These are phyloP conservation scores for Neoaliturus tenellus DNA, from an alignment of 2,888 invertebrate genomes.

Conservation along the genomic window DNA sequence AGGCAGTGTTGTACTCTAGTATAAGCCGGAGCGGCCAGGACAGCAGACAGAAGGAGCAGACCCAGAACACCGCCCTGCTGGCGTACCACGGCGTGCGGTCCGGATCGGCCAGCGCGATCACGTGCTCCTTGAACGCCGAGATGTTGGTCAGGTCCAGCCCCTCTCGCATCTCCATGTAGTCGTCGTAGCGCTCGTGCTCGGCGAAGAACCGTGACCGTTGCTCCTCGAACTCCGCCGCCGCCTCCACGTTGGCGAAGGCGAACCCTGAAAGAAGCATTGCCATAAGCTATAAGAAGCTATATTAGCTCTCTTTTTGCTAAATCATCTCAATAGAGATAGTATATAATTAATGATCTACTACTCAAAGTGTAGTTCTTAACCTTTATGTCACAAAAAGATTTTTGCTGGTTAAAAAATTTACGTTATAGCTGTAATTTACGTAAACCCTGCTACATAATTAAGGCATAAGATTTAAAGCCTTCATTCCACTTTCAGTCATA, in stretches of 20 bases:
- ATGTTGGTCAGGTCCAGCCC: conserved; percentile 85
- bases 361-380: too few relatives aligned
- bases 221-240: conserved; percentile 88
- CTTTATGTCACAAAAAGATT: too few relatives aligned
- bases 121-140: conserved; percentile 76
- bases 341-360: too few relatives aligned
- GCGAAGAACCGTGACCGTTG: conserved; percentile 87
- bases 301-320: too few relatives aligned
- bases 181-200: conserved; percentile 87
- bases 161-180: conserved; percentile 91
- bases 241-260: conserved; percentile 87
- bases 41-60: conserved; percentile 81
- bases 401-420: too few relatives aligned
- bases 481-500: too few relatives aligned
- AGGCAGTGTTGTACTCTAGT: conserved; percentile 88
- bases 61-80: conserved; percentile 84
- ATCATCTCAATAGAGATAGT: too few relatives aligned
- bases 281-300: too few relatives aligned
- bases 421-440: too few relatives aligned
- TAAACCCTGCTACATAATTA: too few relatives aligned
- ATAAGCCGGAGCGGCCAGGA: conserved; percentile 90
- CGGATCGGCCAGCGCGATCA: conserved; percentile 74
- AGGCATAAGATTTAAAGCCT: too few relatives aligned
- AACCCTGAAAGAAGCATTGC: conserved; percentile 73
- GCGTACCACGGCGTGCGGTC: conserved; percentile 79